A percentile compares a stretch with the other conserved stretches of the same genome.
Conservation (phyloP, 2,797 vertebrate genomes). For the Galagoides demidoff region DNA sequence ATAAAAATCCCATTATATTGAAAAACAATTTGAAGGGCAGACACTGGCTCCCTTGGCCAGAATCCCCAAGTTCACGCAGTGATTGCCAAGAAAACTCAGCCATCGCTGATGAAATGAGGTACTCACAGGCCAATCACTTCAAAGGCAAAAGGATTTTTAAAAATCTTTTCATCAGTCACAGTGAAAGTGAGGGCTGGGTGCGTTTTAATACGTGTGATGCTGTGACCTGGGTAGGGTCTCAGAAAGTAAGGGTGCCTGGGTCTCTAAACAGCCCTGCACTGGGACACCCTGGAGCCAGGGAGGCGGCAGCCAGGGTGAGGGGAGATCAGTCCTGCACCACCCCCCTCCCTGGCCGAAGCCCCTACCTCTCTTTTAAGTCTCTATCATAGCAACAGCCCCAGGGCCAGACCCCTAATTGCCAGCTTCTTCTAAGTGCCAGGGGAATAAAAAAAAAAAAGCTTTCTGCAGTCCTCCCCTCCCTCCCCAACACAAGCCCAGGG, state of each 20-base stretch:
- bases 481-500: conserved; percentile 81
- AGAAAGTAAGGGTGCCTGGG: background rate
- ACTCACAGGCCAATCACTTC: background rate
- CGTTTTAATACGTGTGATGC: background rate
- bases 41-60: background rate
- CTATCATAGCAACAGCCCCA: conserved; percentile 79
- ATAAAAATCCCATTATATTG: background rate
- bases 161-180: background rate
- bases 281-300: background rate
- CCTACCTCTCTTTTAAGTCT: conserved; percentile 68
- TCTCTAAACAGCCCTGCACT: background rate
- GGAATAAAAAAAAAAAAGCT: conserved; percentile 62
- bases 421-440: conserved; percentile 82
- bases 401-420: conserved; percentile 86
- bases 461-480: conserved; percentile 48
- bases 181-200: background rate
- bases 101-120: background rate
- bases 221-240: background rate
- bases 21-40: conserved; percentile 11
- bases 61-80: background rate
- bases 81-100: background rate
- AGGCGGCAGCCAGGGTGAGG: background rate
- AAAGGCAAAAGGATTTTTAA: background rate
- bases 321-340: background rate
- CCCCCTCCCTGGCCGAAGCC: conserved; percentile 69